phyloP scores from a whole-genome alignment of 2,113 vertebrate species.

The Stercorarius parasiticus region DNA sequence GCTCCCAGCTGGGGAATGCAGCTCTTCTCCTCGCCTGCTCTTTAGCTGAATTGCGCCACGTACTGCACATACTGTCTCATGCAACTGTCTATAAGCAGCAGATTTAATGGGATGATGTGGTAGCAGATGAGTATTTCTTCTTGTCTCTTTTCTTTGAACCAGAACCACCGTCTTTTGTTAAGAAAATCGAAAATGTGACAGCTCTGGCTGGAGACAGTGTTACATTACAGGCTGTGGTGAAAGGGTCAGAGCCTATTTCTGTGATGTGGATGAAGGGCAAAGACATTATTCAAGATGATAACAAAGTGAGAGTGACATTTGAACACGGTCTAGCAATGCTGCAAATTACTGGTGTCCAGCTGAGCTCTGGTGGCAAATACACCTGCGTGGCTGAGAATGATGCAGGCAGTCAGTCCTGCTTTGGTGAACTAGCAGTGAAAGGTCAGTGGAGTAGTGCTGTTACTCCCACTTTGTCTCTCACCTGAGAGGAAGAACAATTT shows the following conservation, averaged over 20 bases:
- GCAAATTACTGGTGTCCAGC: constrained; percentile 83
- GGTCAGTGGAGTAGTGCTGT: constrained; percentile 79
- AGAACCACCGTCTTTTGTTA: constrained; percentile 93
- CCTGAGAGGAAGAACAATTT: background rate
- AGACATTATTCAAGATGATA: constrained; percentile 88
- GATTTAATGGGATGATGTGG: background rate
- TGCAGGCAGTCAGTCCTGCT: constrained; percentile 92
- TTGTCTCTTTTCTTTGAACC: constrained; percentile 63
- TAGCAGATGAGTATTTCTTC: constrained; percentile 2
- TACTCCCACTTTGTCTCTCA: background rate
- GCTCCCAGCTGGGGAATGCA: background rate
- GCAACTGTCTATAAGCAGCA: background rate
- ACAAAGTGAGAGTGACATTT: constrained; percentile 89
- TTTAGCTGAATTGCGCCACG: background rate
- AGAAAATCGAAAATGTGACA: constrained; percentile 90
- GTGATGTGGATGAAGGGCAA: constrained; percentile 93
- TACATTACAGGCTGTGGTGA: constrained; percentile 87
- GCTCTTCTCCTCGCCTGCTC: background rate
- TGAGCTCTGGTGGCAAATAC: constrained; percentile 87
- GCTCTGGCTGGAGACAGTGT: constrained; percentile 85
- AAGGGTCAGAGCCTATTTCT: constrained; percentile 90
- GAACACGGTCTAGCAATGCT: constrained; percentile 85
- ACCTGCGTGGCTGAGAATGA: constrained; percentile 93
- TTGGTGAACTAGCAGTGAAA: constrained; percentile 92
- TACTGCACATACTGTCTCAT: background rate